These are phyloP conservation scores for Oligia latruncula DNA, from an alignment of 2,888 invertebrate genomes.

Conservation along the genomic window DNA sequence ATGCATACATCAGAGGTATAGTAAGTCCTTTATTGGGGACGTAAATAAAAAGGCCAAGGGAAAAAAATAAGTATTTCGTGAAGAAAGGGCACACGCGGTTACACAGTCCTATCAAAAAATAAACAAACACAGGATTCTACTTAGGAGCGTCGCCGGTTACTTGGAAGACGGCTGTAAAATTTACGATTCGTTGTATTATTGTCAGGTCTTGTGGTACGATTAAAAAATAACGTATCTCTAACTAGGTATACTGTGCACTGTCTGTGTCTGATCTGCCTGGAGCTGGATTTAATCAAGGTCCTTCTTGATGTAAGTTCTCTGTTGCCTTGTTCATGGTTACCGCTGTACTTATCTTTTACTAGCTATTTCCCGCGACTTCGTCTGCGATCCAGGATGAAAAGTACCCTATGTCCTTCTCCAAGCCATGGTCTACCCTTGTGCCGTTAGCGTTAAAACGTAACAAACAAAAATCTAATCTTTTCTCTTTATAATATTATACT, in stretches of 20 bases:
- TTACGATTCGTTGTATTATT: constrained; percentile 88
- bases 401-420: not conserved
- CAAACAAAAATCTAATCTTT: no score
- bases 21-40: constrained; percentile 86
- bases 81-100: constrained; percentile 86
- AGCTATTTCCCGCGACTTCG: no score
- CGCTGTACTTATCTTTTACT: not conserved
- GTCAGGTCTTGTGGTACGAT: constrained; percentile 64
- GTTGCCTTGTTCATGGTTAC: not conserved
- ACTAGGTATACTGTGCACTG: constrained; percentile 49
- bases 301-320: not conserved
- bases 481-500: no score
- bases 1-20: constrained; percentile 73
- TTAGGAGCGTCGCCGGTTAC: constrained; percentile 83
- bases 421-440: not conserved
- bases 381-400: not conserved
- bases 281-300: not conserved
- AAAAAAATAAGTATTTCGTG: constrained; percentile 79
- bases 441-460: no score
- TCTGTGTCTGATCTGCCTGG: constrained; percentile 16
- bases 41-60: constrained; percentile 78
- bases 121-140: constrained; percentile 88
- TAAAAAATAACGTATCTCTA: constrained; percentile 60
- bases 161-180: constrained; percentile 86
- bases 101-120: constrained; percentile 89